A percentile compares a stretch with the other conserved stretches of the same genome.
Evolutionary conservation across 2,113 vertebrate genomes (phyloP).

Genomic region (Notothenia rossii): DNA sequence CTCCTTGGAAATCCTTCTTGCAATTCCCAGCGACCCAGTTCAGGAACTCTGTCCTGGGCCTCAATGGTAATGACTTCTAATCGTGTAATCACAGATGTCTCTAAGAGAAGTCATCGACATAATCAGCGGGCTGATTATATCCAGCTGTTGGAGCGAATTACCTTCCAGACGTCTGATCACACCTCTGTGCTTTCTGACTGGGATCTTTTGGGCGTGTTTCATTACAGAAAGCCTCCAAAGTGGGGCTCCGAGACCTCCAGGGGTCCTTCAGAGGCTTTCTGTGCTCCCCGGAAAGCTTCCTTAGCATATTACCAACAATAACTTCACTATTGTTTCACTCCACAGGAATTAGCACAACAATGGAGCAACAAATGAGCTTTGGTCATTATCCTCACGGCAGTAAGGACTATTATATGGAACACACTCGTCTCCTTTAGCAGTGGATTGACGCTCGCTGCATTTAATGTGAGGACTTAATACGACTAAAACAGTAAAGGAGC

Average conservation of each 20-base stretch:
- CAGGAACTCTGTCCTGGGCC: slow-evolving; percentile 51
- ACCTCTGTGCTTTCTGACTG: slow-evolving; percentile 38
- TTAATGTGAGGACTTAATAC: neutral
- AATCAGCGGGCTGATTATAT: slow-evolving; percentile 70
- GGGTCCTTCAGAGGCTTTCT: slow-evolving; percentile 1
- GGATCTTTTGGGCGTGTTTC: slow-evolving; percentile 15
- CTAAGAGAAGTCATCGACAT: slow-evolving; percentile 61
- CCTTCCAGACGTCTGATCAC: slow-evolving; percentile 47
- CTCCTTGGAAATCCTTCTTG: slow-evolving; percentile 42
- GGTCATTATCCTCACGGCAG: slow-evolving; percentile 22
- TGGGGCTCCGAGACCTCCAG: neutral
- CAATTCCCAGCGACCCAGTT: slow-evolving; percentile 50
- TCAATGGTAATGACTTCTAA: slow-evolving; percentile 73
- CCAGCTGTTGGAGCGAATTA: slow-evolving; percentile 72
- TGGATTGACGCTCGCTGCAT: neutral
- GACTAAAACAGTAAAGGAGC: neutral
- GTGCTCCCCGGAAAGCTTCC: neutral
- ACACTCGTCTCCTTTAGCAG: slow-evolving; percentile 5
- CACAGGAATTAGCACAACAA: slow-evolving; percentile 8
- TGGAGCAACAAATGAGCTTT: neutral
- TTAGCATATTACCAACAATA: neutral
- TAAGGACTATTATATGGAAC: slow-evolving; percentile 20
- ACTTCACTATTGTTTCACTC: slow-evolving; percentile 8
- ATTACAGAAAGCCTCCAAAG: slow-evolving; percentile 32
- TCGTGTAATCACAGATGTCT: slow-evolving; percentile 76